Conservation (phyloP, 2,113 vertebrate genomes). For the Heterotilapia buettikoferi region DNA sequence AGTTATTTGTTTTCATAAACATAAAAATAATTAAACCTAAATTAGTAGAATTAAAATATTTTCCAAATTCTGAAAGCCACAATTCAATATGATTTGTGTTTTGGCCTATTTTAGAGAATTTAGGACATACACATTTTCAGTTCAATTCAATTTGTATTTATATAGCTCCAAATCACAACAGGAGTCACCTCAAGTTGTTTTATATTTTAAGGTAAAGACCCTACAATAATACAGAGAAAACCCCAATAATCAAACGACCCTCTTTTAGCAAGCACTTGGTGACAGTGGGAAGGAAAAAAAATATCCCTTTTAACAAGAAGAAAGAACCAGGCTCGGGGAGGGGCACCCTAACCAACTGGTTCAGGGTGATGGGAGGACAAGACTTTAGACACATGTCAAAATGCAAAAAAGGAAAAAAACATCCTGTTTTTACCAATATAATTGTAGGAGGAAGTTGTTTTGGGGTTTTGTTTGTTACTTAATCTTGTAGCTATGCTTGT, state of each 20-base stretch:
- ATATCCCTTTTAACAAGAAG: too few species aligned
- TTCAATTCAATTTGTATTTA: not conserved
- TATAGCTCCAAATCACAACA: not conserved
- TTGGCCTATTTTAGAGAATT: not conserved
- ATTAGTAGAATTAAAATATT: not conserved
- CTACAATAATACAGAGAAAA: not conserved
- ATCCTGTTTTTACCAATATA: conserved; percentile 13
- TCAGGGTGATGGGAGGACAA: not conserved
- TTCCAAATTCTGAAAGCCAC: not conserved
- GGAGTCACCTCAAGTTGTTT: not conserved
- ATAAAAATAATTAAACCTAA: not conserved
- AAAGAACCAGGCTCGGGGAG: too few species aligned
- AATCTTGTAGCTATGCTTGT: not conserved
- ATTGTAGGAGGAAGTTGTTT: conserved; percentile 47
- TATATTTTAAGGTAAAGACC: not conserved
- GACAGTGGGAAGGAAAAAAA: too few species aligned
- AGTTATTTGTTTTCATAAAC: not conserved
- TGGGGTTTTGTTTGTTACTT: conserved; percentile 25
- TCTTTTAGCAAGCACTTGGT: not conserved
- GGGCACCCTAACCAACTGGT: too few species aligned
- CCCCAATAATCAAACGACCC: not conserved
- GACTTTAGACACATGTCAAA: not conserved
- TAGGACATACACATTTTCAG: not conserved
- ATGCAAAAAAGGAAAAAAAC: not conserved
- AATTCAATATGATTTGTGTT: not conserved